Conservation (phyloP, 2,113 vertebrate genomes). For the Beaufortia kweichowensis region DNA sequence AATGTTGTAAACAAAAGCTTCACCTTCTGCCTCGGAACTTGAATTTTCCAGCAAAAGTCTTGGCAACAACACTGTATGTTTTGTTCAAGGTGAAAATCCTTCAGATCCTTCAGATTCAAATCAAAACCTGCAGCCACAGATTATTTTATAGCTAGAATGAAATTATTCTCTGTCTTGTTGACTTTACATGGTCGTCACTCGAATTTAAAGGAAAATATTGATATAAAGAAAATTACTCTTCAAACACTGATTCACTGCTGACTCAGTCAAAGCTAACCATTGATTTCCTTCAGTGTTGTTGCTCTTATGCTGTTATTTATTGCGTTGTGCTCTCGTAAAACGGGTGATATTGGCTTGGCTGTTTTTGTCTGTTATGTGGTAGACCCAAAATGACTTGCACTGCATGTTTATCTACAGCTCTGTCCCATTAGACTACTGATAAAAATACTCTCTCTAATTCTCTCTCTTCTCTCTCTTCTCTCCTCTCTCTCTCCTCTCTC, state of each 20-base stretch:
- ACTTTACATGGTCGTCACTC: not conserved
- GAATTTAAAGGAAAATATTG: conserved; percentile 53
- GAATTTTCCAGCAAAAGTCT: not conserved
- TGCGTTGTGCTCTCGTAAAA: conserved; percentile 10
- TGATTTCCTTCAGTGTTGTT: conserved; percentile 60
- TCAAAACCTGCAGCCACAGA: not conserved
- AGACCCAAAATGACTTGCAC: conserved; percentile 28
- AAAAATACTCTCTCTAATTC: conserved; percentile 42
- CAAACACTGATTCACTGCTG: conserved; percentile 55
- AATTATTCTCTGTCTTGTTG: not conserved
- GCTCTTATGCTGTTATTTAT: conserved; percentile 30
- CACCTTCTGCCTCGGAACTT: not conserved
- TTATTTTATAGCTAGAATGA: not conserved
- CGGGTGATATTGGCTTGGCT: conserved; percentile 1
- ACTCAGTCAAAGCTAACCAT: conserved; percentile 59
- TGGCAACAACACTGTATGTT: not conserved
- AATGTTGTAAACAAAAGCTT: conserved; percentile 22
- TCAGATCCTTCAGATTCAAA: not conserved
- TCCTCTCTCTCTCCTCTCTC: conserved; percentile 21
- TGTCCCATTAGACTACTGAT: conserved; percentile 28
- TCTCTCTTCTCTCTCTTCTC: conserved; percentile 24
- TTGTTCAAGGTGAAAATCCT: not conserved
- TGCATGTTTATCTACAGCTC: conserved; percentile 32
- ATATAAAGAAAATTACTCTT: conserved; percentile 54
- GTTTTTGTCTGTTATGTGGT: conserved; percentile 32